Percentiles rank a stretch among this genome's conserved stretches.
These are phyloP conservation scores for Notarius quadriscutis DNA, from an alignment of 2,113 vertebrate species.

Conservation along the genomic window DNA sequence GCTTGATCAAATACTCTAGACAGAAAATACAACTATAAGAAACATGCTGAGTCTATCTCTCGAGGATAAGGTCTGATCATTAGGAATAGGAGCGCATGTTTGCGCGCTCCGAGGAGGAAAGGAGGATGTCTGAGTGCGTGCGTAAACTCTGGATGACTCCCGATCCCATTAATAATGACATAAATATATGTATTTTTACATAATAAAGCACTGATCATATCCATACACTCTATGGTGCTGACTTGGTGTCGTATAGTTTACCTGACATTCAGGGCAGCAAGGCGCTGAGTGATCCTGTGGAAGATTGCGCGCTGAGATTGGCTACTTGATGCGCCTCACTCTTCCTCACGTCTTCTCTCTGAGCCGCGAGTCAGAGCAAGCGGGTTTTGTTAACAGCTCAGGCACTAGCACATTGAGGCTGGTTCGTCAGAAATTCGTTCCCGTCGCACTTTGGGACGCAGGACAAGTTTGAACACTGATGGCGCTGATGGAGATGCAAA, in stretches of 20 bases:
- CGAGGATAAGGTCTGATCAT: neutral
- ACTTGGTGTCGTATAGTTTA: neutral
- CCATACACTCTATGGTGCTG: neutral
- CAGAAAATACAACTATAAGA: neutral
- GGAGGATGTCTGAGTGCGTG: neutral
- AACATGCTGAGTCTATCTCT: neutral
- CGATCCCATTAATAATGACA: neutral
- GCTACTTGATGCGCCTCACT: neutral
- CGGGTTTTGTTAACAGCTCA: slow-evolving; percentile 54
- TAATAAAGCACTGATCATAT: neutral
- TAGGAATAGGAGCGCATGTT: neutral
- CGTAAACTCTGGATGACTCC: neutral
- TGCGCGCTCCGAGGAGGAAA: neutral
- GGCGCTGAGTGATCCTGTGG: neutral
- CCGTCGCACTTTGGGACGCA: slow-evolving; percentile 49
- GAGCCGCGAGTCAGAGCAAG: slow-evolving; percentile 28
- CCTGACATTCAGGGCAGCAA: neutral
- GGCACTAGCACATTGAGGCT: slow-evolving; percentile 48
- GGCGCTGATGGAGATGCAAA: slow-evolving; percentile 41
- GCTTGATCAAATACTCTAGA: no score
- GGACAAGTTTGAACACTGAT: slow-evolving; percentile 67
- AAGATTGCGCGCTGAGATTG: neutral
- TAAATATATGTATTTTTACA: neutral
- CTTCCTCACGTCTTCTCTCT: neutral
- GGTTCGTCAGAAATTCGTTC: slow-evolving; percentile 35